Evolutionary conservation across 1,140 invertebrate species (phyloP).

Genomic region (Drosophila trapezifrons): DNA sequence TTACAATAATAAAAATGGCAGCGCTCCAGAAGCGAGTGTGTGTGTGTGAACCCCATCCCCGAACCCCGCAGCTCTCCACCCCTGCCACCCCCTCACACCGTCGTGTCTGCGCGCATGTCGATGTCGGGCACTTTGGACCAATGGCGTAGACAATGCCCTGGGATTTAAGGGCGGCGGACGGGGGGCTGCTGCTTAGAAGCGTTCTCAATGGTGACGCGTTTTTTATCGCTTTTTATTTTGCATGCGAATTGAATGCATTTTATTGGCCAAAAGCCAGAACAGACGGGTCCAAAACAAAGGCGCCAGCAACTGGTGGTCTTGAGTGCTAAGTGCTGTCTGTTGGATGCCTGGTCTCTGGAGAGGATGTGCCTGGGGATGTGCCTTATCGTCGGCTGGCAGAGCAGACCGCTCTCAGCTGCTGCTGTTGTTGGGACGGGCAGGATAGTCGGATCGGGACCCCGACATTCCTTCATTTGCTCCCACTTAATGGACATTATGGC

Average conservation of each 20-base stretch:
- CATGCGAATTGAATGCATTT: conserved; percentile 76
- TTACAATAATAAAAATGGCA: conserved; percentile 71
- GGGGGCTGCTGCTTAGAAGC: conserved; percentile 71
- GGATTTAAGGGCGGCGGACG: conserved; percentile 32
- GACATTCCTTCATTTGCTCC: conserved; percentile 63
- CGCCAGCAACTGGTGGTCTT: conserved; percentile 42
- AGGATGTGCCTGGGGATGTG: conserved; percentile 5
- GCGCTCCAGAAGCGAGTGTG: conserved; percentile 43
- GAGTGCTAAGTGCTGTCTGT: neutral
- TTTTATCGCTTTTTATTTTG: conserved; percentile 80
- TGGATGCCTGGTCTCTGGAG: neutral
- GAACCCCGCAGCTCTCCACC: conserved; percentile 5
- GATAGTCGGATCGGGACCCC: conserved; percentile 28
- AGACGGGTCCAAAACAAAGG: conserved; percentile 57
- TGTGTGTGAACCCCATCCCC: conserved; percentile 1
- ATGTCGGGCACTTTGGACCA: conserved; percentile 65
- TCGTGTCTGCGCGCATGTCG: conserved; percentile 71
- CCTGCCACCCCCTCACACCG: neutral
- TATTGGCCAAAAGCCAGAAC: conserved; percentile 72
- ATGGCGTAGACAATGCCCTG: conserved; percentile 74
- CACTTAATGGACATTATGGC: conserved; percentile 75
- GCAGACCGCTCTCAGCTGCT: conserved; percentile 36
- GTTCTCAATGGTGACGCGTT: conserved; percentile 77
- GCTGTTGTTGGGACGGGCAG: neutral
- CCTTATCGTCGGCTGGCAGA: conserved; percentile 67